Evolutionary conservation across 2,113 vertebrate species (phyloP), one percentile per base, ranked within the genome.

Genomic region (Oenanthe oenanthe): DNA sequence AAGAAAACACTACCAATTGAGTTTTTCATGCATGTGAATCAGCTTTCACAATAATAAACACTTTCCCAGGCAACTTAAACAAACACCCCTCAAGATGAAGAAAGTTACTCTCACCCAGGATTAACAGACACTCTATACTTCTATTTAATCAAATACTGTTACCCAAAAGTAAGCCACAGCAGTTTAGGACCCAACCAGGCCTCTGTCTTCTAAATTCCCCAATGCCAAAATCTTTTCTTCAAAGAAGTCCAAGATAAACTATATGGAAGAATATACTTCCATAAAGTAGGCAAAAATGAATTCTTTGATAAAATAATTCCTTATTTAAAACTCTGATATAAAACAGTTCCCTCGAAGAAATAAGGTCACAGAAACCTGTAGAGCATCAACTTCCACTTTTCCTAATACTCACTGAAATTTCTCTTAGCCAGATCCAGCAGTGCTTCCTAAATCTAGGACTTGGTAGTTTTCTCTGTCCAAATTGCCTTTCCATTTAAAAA

Each of bases 381-480:
- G 0, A 80, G 9, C 28, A 65, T n/a, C 7, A 34, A 20, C 28
- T 88, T 75, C 5, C 10, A 85, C 6, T 73, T n/a, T 71, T 85
- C 12, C 2, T 17, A 92, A 94, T 94, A 97, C 98, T 98, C 96
- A 99, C 99, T 92, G 98, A 94, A 83, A 99, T 98, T 42, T 98
- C 98, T 95, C 93, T 98, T 34, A 99, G 97, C 99, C 99, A 99
- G 7, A 83, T 63, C 71, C 60, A 98, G 50, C 98, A 98, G 4
- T 85, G 47, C 90, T 98, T 99, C 60, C 98, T 98, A 84, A 99
- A 99, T 63, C 94, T 96, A 12, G 51, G 7, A 68, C 7, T 19
- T 47, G 6, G 0, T 10, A 5, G 1, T 6, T 1, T 4, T 34
- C 0, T 2, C 0, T 3, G 0, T 15, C 0, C 2, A 45, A 1